Base-by-base conservation (phyloP, 2,888 invertebrate species). In the Trissolcus japonicus region DNA sequence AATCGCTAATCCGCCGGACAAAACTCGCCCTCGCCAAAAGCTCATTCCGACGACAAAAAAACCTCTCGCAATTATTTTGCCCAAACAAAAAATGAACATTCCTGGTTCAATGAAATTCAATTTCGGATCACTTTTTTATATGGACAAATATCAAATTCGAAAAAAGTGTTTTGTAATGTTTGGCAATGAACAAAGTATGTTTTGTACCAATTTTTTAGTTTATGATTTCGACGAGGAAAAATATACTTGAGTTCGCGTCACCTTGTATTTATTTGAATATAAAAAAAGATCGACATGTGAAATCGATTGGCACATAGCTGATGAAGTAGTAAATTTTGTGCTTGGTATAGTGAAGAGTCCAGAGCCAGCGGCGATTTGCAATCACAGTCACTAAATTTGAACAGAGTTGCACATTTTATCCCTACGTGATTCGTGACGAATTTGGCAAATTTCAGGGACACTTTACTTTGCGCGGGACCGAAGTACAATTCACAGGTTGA, bases 391-490 rank as follows among this genome's bases (percentile, higher is more conserved):
- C 68, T 68, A 48, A 59, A 61, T 61, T 62, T 63, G 54, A 56
- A 55, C 67, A 46, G 50, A n/a, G 51, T 73, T 56, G 73, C 73
- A 66, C 60, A 73, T 73, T 61, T 50, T 43, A 60, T 73, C 65
- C 60, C 66, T 68, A 74, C 74, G 74, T 74, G 74, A 74, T 74
- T 74, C 68, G 74, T 62, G 62, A 57, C 57, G 67, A 74, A 74
- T 74, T 74, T 67, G 62, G 74, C 74, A 53, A 74, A 74, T 74
- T 74, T 74, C 50, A 35, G 56, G 65, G 60, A 60, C 59, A 65
- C 65, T 72, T 65, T 65, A 65, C 65, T 65, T 21, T 59, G 25
- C 59, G 54, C 46, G 63, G 19, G 16, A 55, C 60, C 60, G 59
- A 73, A 73, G 73, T 56, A 73, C 55, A 73, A 73, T 60, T 73